phyloP scores from a whole-genome alignment of 2,888 invertebrate species.

The Craniophora ligustri region DNA sequence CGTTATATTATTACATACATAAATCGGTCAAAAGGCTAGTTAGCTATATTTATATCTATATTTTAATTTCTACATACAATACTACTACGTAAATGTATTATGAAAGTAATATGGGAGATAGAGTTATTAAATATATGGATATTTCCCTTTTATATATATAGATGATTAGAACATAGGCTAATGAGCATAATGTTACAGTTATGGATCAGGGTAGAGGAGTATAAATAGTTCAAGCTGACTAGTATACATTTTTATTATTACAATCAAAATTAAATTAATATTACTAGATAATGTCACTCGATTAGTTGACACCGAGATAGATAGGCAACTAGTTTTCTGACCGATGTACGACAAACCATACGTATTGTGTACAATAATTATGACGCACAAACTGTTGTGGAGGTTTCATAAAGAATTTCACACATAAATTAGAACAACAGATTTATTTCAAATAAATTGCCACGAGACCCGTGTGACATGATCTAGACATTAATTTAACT shows the following conservation, averaged over 20 bases:
- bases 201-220: conserved; percentile 69
- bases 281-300: conserved; percentile 87
- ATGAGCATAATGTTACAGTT: conserved; percentile 66
- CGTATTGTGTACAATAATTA: conserved; percentile 55
- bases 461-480: conserved; percentile 88
- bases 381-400: conserved; percentile 80
- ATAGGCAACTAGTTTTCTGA: conserved; percentile 82
- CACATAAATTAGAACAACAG: conserved; percentile 86
- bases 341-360: conserved; percentile 65
- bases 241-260: conserved; percentile 81
- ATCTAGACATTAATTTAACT: conserved; percentile 89
- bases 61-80: conserved; percentile 74
- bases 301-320: conserved; percentile 71
- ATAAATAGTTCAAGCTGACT: conserved; percentile 83
- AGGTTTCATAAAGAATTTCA: conserved; percentile 84
- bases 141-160: no score
- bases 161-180: conserved; percentile 60
- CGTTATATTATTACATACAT: conserved; percentile 83
- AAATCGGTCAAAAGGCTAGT: conserved; percentile 88
- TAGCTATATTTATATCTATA: conserved; percentile 66
- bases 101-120: conserved; percentile 64
- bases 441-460: conserved; percentile 88
- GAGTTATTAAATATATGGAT: conserved; percentile 58
- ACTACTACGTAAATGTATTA: conserved; percentile 67
- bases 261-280: conserved; percentile 85